Percentiles rank a stretch among this genome's conserved stretches.
Evolutionary conservation across 2,888 invertebrate genomes (phyloP).

Genomic region (Andrena haemorrhoa): DNA sequence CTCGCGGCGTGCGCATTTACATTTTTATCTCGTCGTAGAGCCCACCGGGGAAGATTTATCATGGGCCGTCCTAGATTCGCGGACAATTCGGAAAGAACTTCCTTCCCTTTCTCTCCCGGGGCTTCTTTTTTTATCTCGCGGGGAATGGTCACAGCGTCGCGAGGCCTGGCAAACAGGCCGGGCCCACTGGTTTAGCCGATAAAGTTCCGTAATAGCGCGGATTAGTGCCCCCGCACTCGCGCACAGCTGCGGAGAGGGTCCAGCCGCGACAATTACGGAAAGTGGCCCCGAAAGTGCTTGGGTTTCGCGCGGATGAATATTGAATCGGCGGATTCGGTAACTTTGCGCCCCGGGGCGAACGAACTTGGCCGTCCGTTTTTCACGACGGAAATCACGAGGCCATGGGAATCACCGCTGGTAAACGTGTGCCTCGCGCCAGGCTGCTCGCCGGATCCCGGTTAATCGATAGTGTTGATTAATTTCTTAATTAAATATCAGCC

Average conservation of each 20-base stretch:
- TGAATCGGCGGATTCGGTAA: slow-evolving; percentile 54
- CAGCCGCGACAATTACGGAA: slow-evolving; percentile 53
- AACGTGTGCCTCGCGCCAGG: slow-evolving; percentile 11
- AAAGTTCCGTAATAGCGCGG: slow-evolving; percentile 67
- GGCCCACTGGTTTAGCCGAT: slow-evolving; percentile 62
- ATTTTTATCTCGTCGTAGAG: slow-evolving; percentile 60
- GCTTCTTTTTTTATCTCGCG: slow-evolving; percentile 3
- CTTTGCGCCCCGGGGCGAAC: slow-evolving; percentile 16
- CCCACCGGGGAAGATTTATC: slow-evolving; percentile 55
- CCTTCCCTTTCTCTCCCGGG: background rate
- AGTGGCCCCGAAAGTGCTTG: slow-evolving; percentile 42
- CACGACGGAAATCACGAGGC: too few species aligned
- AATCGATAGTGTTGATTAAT: slow-evolving; percentile 1
- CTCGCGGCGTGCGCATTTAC: slow-evolving; percentile 35
- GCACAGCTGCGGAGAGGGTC: slow-evolving; percentile 30
- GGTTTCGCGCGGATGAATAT: slow-evolving; percentile 53
- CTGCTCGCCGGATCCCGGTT: background rate
- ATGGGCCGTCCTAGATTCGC: slow-evolving; percentile 57
- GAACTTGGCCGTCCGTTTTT: slow-evolving; percentile 17
- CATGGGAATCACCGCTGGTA: too few species aligned
- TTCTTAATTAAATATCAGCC: background rate
- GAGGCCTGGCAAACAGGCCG: slow-evolving; percentile 52
- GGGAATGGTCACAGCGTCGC: slow-evolving; percentile 42
- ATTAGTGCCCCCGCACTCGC: slow-evolving; percentile 60
- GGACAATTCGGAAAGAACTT: slow-evolving; percentile 27